phyloP scores from a whole-genome alignment of 2,888 invertebrate genomes.

The Imbricaverruca yamaguchii region DNA sequence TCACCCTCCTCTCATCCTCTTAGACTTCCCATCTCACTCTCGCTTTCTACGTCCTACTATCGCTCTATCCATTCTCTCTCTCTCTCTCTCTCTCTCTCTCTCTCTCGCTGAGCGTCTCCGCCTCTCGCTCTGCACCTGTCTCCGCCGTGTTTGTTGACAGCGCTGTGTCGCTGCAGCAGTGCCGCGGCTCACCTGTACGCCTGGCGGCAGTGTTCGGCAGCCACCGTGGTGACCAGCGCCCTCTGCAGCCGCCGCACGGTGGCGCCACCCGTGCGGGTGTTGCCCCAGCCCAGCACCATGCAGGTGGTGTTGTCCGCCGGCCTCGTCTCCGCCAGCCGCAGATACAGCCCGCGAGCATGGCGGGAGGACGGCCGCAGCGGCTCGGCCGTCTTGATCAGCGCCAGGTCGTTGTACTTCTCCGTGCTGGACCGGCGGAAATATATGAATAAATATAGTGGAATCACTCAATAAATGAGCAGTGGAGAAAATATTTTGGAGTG shows the following conservation, averaged over 20 bases:
- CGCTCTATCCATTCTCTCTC: too few species aligned
- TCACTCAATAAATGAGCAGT: too few species aligned
- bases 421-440: constrained; percentile 37
- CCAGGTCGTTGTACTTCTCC: constrained; percentile 45
- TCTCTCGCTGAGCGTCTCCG: too few species aligned
- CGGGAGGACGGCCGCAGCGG: constrained; percentile 45
- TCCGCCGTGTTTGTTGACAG: too few species aligned
- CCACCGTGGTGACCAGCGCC: not conserved
- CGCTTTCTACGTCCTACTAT: too few species aligned
- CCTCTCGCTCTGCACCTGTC: too few species aligned
- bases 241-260: not conserved
- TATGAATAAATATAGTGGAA: too few species aligned
- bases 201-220: not conserved
- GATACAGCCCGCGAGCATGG: constrained; percentile 35
- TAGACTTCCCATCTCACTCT: too few species aligned
- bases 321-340: constrained; percentile 35
- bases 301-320: not conserved
- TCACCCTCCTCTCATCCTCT: too few species aligned
- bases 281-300: constrained; percentile 16
- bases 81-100: too few species aligned
- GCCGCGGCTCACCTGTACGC: not conserved
- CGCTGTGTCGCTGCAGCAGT: too few species aligned
- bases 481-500: too few species aligned
- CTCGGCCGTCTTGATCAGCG: constrained; percentile 43
- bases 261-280: not conserved